Percentiles rank a stretch among this genome's conserved stretches.
These are phyloP conservation scores for Pangasius krempfi DNA, from an alignment of 2,797 vertebrate species.

Conservation along the genomic window DNA sequence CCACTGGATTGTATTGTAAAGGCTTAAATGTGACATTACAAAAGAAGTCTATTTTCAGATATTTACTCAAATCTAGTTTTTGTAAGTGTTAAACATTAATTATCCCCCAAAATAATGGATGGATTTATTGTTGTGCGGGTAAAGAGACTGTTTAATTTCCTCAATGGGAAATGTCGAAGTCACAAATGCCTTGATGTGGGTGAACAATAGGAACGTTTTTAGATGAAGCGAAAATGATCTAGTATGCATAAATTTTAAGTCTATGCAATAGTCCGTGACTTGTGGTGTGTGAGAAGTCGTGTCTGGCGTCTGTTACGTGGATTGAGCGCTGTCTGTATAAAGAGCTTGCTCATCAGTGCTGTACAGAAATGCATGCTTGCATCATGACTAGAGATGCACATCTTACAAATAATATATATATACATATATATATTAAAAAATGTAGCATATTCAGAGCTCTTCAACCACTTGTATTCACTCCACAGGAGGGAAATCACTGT, in stretches of 20 bases:
- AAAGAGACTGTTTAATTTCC: neutral
- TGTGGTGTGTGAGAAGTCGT: neutral
- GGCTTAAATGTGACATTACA: neutral
- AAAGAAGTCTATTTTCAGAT: conserved; percentile 48
- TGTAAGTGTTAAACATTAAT: neutral
- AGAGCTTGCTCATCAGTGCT: conserved; percentile 1
- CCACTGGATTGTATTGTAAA: conserved; percentile 18
- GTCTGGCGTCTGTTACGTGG: neutral
- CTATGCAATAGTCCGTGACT: conserved; percentile 40
- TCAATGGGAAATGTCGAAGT: neutral
- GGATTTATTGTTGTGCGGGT: neutral
- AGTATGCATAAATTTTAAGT: conserved; percentile 16
- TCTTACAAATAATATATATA: neutral
- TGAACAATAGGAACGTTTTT: conserved; percentile 1
- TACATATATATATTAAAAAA: neutral
- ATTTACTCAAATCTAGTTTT: conserved; percentile 20
- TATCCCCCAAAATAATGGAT: neutral
- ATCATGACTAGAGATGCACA: neutral
- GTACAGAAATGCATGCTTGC: conserved; percentile 23
- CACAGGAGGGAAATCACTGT: conserved; percentile 17
- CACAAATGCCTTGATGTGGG: neutral
- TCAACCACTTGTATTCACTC: conserved; percentile 1
- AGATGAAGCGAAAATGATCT: conserved; percentile 22
- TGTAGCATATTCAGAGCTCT: neutral
- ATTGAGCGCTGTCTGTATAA: neutral